These are phyloP conservation scores for Nixonia krombeini DNA, from an alignment of 1,140 invertebrate genomes.

Conservation along the genomic window DNA sequence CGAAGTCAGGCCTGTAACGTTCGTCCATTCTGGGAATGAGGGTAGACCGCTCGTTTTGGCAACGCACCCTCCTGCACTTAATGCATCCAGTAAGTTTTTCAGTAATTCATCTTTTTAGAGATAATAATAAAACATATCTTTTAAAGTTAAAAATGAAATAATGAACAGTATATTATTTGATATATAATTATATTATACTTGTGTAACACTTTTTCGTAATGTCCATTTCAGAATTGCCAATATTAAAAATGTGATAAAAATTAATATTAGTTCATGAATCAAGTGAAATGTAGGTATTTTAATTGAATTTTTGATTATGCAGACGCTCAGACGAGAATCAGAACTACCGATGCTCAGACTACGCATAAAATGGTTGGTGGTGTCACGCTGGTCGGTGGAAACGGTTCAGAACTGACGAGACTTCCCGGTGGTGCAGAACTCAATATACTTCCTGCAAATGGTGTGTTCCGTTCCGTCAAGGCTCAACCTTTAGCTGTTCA, in stretches of 20 bases:
- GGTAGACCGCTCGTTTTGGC: conserved; percentile 64
- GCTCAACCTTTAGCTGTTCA: conserved; percentile 57
- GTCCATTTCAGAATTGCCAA: too few relatives aligned
- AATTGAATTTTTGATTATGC: conserved; percentile 5
- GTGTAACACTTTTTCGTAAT: too few relatives aligned
- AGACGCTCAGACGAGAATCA: conserved; percentile 67
- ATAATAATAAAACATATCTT: too few relatives aligned
- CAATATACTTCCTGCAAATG: conserved; percentile 70
- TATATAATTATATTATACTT: too few relatives aligned
- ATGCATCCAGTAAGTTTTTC: conserved; percentile 60
- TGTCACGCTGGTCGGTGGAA: conserved; percentile 66
- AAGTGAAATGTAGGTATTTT: too few relatives aligned
- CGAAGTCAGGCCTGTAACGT: conserved; percentile 67
- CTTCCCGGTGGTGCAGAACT: conserved; percentile 68
- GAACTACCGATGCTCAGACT: conserved; percentile 62
- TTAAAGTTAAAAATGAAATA: not conserved
- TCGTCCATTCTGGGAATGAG: conserved; percentile 67
- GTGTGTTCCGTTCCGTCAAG: conserved; percentile 62
- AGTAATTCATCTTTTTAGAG: too few relatives aligned
- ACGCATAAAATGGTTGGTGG: conserved; percentile 70
- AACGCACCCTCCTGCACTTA: conserved; percentile 63
- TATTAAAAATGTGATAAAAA: too few relatives aligned
- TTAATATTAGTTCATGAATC: too few relatives aligned
- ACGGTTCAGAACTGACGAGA: conserved; percentile 64
- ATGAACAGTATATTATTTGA: too few relatives aligned